A percentile compares a stretch with the other conserved stretches of the same genome.
Conservation (phyloP, 2,888 invertebrate genomes). For the Lapara coniferarum region DNA sequence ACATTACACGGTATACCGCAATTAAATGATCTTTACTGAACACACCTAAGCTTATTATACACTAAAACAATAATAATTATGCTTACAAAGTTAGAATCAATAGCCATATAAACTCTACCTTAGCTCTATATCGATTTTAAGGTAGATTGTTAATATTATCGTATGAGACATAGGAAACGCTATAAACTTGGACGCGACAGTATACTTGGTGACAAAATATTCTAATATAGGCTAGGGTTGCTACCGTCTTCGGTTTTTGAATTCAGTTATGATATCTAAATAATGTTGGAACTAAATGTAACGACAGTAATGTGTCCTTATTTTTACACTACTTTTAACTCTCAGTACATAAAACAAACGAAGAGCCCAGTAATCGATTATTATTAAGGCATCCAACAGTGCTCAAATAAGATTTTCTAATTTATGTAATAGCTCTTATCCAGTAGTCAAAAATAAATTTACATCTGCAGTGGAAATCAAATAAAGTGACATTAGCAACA, state of each 20-base stretch:
- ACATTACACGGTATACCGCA: neutral
- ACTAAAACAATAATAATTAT: constrained; percentile 22
- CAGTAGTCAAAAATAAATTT: too few relatives aligned
- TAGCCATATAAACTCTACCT: constrained; percentile 8
- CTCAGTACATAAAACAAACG: too few relatives aligned
- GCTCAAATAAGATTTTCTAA: too few relatives aligned
- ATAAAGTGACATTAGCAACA: neutral
- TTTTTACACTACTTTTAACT: too few relatives aligned
- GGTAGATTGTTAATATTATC: neutral
- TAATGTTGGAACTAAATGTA: too few relatives aligned
- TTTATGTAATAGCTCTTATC: too few relatives aligned
- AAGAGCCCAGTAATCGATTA: too few relatives aligned
- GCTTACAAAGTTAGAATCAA: constrained; percentile 10
- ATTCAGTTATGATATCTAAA: neutral
- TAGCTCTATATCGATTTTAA: neutral
- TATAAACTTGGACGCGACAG: neutral
- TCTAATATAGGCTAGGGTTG: neutral
- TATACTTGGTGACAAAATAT: neutral
- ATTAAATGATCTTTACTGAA: constrained; percentile 2
- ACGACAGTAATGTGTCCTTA: too few relatives aligned
- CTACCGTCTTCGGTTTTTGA: neutral
- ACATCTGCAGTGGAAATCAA: too few relatives aligned
- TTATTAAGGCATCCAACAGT: too few relatives aligned
- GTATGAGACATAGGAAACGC: neutral
- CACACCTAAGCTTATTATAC: constrained; percentile 19